Evolutionary conservation across 2,888 invertebrate species (phyloP).

Genomic region (Diarsia dahlii): DNA sequence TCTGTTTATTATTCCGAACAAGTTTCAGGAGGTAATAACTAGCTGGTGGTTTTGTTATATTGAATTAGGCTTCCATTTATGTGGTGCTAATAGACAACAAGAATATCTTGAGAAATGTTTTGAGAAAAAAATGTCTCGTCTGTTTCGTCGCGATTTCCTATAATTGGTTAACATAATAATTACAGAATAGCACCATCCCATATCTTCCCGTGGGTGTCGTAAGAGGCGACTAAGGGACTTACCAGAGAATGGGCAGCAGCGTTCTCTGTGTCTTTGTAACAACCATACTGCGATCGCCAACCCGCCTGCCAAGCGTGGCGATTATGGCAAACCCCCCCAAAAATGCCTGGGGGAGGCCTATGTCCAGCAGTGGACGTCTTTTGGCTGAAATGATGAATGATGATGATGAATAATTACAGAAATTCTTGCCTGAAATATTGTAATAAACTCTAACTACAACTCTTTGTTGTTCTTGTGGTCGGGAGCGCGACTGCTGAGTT

Average conservation of each 20-base stretch:
- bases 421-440: neutral
- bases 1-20: conserved; percentile 47
- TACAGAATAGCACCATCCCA: no score
- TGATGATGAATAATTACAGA: neutral
- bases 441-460: neutral
- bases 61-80: conserved; percentile 23
- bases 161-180: neutral
- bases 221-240: no score
- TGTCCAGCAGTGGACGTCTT: no score
- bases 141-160: neutral
- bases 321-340: no score
- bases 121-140: neutral
- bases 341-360: no score
- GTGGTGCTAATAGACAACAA: conserved; percentile 8
- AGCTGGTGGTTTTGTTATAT: conserved; percentile 30
- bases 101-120: neutral
- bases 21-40: conserved; percentile 21
- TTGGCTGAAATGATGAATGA: no score
- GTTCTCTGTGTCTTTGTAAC: no score
- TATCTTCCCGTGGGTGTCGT: no score
- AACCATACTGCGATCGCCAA: no score
- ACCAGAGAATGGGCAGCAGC: no score
- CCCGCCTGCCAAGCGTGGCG: no score
- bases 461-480: neutral
- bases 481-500: neutral